A percentile compares a stretch with the other conserved stretches of the same genome.
Evolutionary conservation across 2,797 vertebrate genomes (phyloP).

Genomic region (Typhlichthys eigenmanni): DNA sequence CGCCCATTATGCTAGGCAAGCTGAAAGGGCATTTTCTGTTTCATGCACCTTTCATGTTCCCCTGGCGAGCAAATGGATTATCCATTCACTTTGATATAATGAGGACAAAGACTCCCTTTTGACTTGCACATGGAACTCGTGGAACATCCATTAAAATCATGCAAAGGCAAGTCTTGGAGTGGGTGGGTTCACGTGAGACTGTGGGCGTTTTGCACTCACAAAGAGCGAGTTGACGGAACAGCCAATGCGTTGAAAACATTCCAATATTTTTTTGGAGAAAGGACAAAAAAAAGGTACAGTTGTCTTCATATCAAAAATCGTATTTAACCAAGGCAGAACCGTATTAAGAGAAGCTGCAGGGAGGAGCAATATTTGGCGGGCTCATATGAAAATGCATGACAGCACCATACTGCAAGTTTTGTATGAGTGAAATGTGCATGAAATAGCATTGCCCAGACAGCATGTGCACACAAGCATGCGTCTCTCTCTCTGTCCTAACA

Average conservation of each 20-base stretch:
- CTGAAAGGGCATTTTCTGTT: conserved; percentile 13
- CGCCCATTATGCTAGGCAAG: not conserved
- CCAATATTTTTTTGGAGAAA: not conserved
- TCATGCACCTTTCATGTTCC: conserved; percentile 1
- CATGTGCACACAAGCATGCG: not conserved
- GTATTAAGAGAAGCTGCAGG: not conserved
- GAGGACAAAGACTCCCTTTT: conserved; percentile 7
- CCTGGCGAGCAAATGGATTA: conserved; percentile 4
- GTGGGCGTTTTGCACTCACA: no score
- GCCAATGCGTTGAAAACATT: no score
- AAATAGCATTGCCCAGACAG: not conserved
- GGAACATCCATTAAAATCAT: conserved; percentile 12
- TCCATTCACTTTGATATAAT: conserved; percentile 12
- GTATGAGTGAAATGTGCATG: not conserved
- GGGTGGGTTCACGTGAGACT: not conserved
- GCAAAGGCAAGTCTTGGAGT: conserved; percentile 4
- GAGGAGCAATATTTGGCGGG: not conserved
- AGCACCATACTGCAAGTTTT: not conserved
- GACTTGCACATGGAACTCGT: not conserved
- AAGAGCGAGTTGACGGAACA: no score
- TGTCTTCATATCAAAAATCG: not conserved
- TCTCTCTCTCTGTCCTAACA: not conserved
- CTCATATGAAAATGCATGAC: not conserved
- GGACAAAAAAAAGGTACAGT: not conserved
- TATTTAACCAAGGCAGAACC: not conserved